Conservation (phyloP, 30 jellyfish, hydroid and myxozoan genomes). For the Aurelia aurita complex sp. Pacific region DNA sequence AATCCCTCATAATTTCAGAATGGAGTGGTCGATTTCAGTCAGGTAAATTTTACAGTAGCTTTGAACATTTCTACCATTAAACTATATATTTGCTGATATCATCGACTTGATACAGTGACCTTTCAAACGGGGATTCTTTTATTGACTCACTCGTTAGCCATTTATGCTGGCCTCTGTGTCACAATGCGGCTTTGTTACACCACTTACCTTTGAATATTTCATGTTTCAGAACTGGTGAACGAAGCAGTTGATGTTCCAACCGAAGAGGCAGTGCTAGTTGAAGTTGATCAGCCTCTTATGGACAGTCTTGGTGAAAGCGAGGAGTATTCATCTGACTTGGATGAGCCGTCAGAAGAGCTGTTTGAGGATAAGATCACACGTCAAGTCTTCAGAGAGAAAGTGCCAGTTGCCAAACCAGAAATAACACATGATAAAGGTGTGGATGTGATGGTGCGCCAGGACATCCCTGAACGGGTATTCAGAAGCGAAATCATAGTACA, state of each 20-base stretch:
- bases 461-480: not conserved
- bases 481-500: slow-evolving; percentile 16
- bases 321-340: not conserved
- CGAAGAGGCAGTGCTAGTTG: not conserved
- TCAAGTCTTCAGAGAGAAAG: slow-evolving; percentile 31
- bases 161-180: no score
- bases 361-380: slow-evolving; percentile 45
- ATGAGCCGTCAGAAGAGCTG: not conserved
- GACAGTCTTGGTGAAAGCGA: not conserved
- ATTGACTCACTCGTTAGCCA: no score
- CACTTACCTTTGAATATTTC: no score
- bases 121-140: no score
- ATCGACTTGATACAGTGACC: no score
- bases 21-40: no score
- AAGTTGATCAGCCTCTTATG: not conserved
- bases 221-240: not conserved
- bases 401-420: not conserved
- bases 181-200: no score
- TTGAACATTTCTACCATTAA: no score
- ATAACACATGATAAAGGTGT: no score
- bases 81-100: no score
- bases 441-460: not conserved
- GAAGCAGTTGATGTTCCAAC: not conserved
- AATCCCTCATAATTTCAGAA: no score
- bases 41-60: no score